These are phyloP conservation scores for Calyptommatus sinebrachiatus DNA, from an alignment of 2,113 vertebrate genomes.

Conservation along the genomic window DNA sequence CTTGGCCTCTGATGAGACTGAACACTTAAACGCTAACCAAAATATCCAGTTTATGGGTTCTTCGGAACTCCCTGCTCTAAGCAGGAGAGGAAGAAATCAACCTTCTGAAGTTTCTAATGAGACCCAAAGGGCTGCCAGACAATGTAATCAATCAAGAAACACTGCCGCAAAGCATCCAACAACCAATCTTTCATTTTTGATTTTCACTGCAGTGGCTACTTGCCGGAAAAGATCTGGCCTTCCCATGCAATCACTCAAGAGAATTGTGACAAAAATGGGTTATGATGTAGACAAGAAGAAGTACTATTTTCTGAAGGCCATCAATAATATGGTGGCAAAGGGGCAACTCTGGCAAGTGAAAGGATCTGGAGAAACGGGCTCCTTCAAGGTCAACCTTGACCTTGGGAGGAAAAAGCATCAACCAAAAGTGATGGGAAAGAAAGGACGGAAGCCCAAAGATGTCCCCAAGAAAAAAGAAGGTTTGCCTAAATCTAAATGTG, in stretches of 20 bases:
- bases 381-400: conserved; percentile 15
- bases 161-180: background rate
- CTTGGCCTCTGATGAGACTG: background rate
- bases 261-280: conserved; percentile 1
- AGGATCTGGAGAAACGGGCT: background rate
- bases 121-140: background rate
- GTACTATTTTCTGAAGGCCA: conserved; percentile 7
- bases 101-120: background rate
- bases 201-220: background rate
- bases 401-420: background rate
- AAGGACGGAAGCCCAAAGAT: background rate
- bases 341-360: conserved; percentile 15
- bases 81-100: background rate
- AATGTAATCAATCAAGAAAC: background rate
- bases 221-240: conserved; percentile 1
- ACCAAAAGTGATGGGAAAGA: background rate
- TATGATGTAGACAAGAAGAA: conserved; percentile 11
- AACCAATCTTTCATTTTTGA: conserved; percentile 8
- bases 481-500: background rate
- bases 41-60: background rate
- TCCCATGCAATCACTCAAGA: conserved; percentile 3
- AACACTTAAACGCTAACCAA: background rate
- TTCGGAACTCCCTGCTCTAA: background rate
- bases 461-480: background rate
- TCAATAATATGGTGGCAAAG: background rate